A percentile compares a stretch with the other conserved stretches of the same genome.
Conservation (phyloP, 2,797 vertebrate species). For the Taeniopygia guttata region DNA sequence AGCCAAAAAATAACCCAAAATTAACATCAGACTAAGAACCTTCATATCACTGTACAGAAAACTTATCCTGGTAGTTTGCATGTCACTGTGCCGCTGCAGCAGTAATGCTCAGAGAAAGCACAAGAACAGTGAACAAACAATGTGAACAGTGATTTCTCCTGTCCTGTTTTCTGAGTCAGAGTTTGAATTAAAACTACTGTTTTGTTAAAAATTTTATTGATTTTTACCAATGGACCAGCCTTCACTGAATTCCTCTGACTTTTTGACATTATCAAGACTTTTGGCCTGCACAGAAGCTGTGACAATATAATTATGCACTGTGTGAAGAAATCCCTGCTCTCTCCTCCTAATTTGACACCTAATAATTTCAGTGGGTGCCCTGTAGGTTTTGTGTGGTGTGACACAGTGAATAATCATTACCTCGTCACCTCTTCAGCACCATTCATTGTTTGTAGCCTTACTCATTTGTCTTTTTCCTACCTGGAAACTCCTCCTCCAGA, state of each 20-base stretch:
- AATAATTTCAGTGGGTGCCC: constrained; percentile 50
- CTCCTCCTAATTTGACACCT: constrained; percentile 27
- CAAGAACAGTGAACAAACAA: not conserved
- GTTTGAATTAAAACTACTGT: not conserved
- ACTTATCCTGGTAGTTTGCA: not conserved
- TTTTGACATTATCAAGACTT: constrained; percentile 25
- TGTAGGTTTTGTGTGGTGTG: constrained; percentile 15
- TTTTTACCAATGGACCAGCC: not conserved
- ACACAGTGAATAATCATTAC: constrained; percentile 46
- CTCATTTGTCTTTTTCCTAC: not conserved
- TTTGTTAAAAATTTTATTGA: not conserved
- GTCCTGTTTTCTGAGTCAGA: not conserved
- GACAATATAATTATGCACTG: constrained; percentile 57
- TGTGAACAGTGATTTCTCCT: not conserved
- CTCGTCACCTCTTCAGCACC: not conserved
- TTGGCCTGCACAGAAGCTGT: not conserved
- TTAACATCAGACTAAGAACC: not conserved
- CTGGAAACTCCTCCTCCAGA: not conserved
- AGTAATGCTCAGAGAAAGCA: not conserved
- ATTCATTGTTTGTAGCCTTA: constrained; percentile 24
- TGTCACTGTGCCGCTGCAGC: not conserved
- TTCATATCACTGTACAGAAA: not conserved
- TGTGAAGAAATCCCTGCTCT: constrained; percentile 6
- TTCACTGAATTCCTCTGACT: not conserved
- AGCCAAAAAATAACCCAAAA: not conserved